These are phyloP conservation scores for Hypomecis atomaria DNA, from an alignment of 2,888 invertebrate genomes.

Conservation along the genomic window DNA sequence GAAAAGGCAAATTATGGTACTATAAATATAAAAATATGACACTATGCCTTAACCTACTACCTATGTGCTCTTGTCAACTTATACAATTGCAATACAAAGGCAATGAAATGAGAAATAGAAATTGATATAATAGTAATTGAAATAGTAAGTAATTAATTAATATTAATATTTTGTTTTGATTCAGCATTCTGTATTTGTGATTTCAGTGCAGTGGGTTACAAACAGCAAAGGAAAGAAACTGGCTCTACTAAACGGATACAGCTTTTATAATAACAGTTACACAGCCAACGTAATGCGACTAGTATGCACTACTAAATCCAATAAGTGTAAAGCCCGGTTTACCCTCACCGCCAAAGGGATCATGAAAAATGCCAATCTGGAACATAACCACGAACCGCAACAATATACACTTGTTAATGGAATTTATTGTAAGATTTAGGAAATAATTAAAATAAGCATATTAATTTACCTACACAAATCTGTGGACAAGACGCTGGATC, in stretches of 20 bases:
- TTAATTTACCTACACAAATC: no score
- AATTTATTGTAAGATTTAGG: constrained; percentile 8
- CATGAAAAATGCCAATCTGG: constrained; percentile 29
- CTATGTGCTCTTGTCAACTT: no score
- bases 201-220: constrained; percentile 16
- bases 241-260: constrained; percentile 13
- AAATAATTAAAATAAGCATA: not conserved
- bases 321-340: constrained; percentile 41
- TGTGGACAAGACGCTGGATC: no score
- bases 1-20: no score
- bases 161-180: no score
- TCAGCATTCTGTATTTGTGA: not conserved
- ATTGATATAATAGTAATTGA: no score
- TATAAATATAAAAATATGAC: no score
- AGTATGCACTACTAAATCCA: constrained; percentile 1
- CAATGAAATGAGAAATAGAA: no score
- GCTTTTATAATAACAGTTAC: constrained; percentile 3
- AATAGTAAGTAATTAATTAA: no score
- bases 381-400: constrained; percentile 54
- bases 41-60: no score
- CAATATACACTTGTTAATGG: constrained; percentile 40
- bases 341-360: constrained; percentile 17
- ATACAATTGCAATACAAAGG: no score
- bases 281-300: not conserved
- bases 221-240: constrained; percentile 21